phyloP scores from a whole-genome alignment of 1,140 invertebrate genomes.

The Andrena cerasifolii region DNA sequence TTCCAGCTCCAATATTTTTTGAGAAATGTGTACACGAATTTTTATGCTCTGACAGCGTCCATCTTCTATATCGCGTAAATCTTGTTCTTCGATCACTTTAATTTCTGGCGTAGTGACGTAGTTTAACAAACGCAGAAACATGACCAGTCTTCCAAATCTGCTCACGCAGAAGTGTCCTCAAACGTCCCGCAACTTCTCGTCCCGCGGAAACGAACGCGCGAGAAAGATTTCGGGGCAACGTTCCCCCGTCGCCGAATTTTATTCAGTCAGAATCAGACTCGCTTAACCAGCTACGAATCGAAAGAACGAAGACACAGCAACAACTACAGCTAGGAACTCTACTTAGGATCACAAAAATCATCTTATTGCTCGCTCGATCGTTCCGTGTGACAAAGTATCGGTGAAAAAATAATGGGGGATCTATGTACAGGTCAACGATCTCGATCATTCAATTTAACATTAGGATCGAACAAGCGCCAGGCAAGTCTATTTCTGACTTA shows the following conservation, averaged over 20 bases:
- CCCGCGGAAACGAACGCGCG: background rate
- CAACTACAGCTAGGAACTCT: conserved; percentile 21
- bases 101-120: no score
- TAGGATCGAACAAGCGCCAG: conserved; percentile 28
- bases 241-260: background rate
- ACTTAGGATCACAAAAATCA: conserved; percentile 21
- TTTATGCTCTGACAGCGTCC: no score
- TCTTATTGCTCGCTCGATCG: conserved; percentile 12
- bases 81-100: no score
- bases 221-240: background rate
- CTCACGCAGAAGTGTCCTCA: no score
- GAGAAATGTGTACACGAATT: no score
- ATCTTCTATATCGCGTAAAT: no score
- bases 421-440: conserved; percentile 37
- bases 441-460: conserved; percentile 1
- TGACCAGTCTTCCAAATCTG: no score
- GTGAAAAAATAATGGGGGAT: conserved; percentile 37
- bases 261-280: conserved; percentile 29
- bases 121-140: no score
- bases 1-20: no score
- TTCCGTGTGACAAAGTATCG: background rate
- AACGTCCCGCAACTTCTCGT: no score
- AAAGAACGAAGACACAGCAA: background rate
- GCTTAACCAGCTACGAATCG: conserved; percentile 16
- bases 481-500: conserved; percentile 43